phyloP scores from a whole-genome alignment of 1,140 invertebrate species.

The Hyposmocoma kahamanoa region DNA sequence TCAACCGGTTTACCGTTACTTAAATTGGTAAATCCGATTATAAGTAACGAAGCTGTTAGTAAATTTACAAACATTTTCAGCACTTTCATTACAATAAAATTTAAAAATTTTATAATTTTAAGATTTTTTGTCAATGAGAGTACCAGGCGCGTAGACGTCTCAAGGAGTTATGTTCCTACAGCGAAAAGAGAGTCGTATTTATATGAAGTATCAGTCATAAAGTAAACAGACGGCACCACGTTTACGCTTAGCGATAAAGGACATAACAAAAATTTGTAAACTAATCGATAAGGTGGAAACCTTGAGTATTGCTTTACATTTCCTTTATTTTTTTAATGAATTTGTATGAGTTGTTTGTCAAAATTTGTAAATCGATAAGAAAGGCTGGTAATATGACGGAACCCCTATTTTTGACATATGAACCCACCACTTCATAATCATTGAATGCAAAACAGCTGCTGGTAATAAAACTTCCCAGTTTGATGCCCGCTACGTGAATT shows the following conservation, averaged over 20 bases:
- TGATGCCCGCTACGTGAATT: too few relatives aligned
- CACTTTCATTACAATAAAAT: conserved; percentile 1
- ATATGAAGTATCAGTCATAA: conserved; percentile 39
- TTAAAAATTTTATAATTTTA: not conserved
- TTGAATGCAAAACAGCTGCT: too few relatives aligned
- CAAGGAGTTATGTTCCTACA: conserved; percentile 23
- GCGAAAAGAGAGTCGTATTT: conserved; percentile 24
- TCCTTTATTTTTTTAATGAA: conserved; percentile 17
- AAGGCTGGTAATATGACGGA: too few relatives aligned
- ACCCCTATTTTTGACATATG: too few relatives aligned
- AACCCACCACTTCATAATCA: too few relatives aligned
- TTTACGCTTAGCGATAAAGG: conserved; percentile 55
- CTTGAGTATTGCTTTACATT: conserved; percentile 25
- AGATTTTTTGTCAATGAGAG: conserved; percentile 11
- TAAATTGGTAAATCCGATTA: not conserved
- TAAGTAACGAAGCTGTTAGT: not conserved
- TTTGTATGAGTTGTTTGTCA: too few relatives aligned
- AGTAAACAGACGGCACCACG: conserved; percentile 34
- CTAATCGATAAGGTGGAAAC: conserved; percentile 39
- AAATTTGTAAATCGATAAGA: too few relatives aligned
- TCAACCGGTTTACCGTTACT: not conserved
- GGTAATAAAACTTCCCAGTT: too few relatives aligned
- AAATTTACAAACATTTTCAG: not conserved
- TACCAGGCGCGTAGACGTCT: conserved; percentile 35
- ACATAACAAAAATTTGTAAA: conserved; percentile 36